Conservation (phyloP, 1,140 invertebrate species). For the Zaprionus ornatus region DNA sequence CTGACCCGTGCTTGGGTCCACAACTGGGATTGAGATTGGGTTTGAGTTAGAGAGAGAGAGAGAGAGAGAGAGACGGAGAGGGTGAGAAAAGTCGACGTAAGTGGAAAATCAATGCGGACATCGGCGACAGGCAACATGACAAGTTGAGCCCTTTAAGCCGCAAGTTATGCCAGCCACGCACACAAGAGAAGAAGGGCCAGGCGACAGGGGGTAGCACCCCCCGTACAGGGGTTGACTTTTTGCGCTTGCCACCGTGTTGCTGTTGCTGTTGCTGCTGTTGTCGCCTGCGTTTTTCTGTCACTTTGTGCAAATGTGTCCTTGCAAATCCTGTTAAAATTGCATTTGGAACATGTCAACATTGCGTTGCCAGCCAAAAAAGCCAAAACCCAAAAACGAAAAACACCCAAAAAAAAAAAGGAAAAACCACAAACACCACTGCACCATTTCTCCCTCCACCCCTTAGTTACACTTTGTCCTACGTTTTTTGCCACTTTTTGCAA, state of each 20-base stretch:
- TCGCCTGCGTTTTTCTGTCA: constrained; percentile 81
- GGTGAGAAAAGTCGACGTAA: constrained; percentile 30
- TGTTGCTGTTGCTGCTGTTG: constrained; percentile 49
- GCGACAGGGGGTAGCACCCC: background rate
- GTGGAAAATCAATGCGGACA: constrained; percentile 80
- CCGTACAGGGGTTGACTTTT: constrained; percentile 59
- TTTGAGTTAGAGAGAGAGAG: background rate
- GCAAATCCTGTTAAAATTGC: constrained; percentile 82
- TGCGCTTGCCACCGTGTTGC: constrained; percentile 55
- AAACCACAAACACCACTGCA: constrained; percentile 30
- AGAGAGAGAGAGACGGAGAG: background rate
- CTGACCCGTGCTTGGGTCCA: constrained; percentile 52
- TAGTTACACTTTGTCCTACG: too few relatives aligned
- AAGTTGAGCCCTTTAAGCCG: constrained; percentile 81
- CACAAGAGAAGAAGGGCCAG: constrained; percentile 17
- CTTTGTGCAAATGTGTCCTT: constrained; percentile 79
- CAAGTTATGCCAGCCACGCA: constrained; percentile 82
- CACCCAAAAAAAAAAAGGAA: constrained; percentile 54
- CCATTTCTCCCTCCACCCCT: constrained; percentile 4
- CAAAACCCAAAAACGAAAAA: constrained; percentile 41
- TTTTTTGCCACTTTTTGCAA: constrained; percentile 26
- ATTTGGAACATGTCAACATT: constrained; percentile 82
- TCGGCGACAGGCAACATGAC: constrained; percentile 68
- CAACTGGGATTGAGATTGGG: background rate
- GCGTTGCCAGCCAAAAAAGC: constrained; percentile 41